These are phyloP conservation scores for Deilephila elpenor DNA, from an alignment of 2,888 invertebrate species.

Conservation along the genomic window DNA sequence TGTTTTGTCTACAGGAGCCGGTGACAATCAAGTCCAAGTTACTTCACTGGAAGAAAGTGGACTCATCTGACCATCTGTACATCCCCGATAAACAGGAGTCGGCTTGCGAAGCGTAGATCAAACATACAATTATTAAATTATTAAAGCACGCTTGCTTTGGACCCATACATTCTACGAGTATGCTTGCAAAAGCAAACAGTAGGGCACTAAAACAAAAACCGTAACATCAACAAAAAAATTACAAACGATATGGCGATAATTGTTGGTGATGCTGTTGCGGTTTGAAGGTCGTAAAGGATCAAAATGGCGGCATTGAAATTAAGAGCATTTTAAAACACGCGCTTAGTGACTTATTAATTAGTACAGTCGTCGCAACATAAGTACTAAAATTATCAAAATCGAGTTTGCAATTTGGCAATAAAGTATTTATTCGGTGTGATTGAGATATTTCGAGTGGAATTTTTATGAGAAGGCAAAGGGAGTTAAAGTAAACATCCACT, in stretches of 20 bases:
- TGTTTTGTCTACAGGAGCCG: constrained; percentile 67
- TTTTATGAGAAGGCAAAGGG: neutral
- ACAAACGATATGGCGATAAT: constrained; percentile 4
- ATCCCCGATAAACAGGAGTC: constrained; percentile 57
- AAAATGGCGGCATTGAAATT: neutral
- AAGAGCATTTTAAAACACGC: neutral
- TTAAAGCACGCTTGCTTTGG: constrained; percentile 40
- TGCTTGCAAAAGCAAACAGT: constrained; percentile 25
- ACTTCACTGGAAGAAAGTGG: constrained; percentile 75
- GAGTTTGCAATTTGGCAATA: neutral
- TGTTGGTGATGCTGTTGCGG: neutral
- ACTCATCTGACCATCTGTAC: constrained; percentile 77
- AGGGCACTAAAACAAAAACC: constrained; percentile 7
- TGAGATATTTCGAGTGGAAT: neutral
- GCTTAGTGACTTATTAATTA: neutral
- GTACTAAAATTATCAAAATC: neutral
- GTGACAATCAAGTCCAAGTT: constrained; percentile 75
- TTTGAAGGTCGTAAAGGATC: constrained; percentile 13
- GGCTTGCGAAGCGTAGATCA: constrained; percentile 53
- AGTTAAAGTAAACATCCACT: constrained; percentile 11
- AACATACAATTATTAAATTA: constrained; percentile 37
- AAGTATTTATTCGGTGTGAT: neutral
- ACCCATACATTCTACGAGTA: constrained; percentile 18
- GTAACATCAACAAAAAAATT: neutral
- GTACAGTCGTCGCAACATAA: neutral